Evolutionary conservation across 2,113 vertebrate genomes (phyloP).

Genomic region (Tringa solitaria): DNA sequence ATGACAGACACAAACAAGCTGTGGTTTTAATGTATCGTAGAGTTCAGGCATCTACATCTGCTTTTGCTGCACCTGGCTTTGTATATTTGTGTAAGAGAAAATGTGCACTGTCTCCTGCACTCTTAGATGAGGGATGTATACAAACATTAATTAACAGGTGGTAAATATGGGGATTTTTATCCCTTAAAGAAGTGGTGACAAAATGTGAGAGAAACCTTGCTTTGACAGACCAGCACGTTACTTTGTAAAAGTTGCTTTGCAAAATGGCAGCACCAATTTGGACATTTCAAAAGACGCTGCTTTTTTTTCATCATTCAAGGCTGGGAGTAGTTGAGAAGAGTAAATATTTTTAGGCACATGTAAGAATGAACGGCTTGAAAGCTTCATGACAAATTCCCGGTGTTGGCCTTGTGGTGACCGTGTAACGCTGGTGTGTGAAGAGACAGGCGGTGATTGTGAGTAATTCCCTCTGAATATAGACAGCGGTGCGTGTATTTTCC

Average conservation of each 20-base stretch:
- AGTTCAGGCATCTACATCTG: background rate
- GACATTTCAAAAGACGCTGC: background rate
- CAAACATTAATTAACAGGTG: background rate
- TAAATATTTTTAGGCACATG: background rate
- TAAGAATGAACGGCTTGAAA: background rate
- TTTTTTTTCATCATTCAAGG: background rate
- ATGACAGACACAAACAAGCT: background rate
- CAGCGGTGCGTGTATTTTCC: background rate
- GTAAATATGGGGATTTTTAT: background rate
- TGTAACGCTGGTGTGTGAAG: background rate
- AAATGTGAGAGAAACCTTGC: background rate
- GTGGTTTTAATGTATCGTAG: background rate
- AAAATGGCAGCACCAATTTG: background rate
- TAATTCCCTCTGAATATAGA: background rate
- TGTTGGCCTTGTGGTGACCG: background rate
- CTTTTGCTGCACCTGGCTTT: background rate
- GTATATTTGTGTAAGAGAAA: background rate
- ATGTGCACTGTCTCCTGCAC: background rate
- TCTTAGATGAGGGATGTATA: background rate
- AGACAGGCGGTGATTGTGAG: background rate
- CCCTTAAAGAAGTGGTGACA: background rate
- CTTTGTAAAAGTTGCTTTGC: background rate
- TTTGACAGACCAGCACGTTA: background rate
- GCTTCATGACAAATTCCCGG: background rate
- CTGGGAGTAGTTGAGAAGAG: background rate